Evolutionary conservation across 2,113 vertebrate species (phyloP).

Genomic region (Alosa alosa): DNA sequence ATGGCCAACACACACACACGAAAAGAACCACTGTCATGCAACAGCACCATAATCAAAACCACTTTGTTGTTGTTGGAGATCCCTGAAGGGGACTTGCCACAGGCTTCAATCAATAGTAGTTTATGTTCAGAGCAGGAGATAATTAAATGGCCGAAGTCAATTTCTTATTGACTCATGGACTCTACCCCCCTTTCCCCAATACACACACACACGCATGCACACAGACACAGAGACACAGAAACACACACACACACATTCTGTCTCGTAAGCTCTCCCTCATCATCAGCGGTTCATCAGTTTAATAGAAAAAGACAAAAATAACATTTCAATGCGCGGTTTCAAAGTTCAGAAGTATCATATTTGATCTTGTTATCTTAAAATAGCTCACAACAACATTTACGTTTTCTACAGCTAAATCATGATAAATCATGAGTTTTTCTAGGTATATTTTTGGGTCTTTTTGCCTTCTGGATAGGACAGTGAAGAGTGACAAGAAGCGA

Average conservation of each 20-base stretch:
- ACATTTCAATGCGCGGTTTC: not conserved
- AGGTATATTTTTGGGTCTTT: too few relatives aligned
- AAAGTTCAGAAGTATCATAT: not conserved
- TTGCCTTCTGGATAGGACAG: too few relatives aligned
- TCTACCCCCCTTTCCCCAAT: not conserved
- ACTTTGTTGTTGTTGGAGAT: conserved; percentile 5
- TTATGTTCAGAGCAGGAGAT: conserved; percentile 13
- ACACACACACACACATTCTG: not conserved
- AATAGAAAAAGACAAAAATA: too few relatives aligned
- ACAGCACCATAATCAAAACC: conserved; percentile 6
- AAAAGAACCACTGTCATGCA: not conserved
- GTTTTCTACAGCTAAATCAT: not conserved
- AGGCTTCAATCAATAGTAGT: conserved; percentile 10
- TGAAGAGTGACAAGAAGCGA: too few relatives aligned
- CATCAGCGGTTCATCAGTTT: not conserved
- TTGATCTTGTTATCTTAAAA: not conserved
- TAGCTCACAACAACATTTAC: not conserved
- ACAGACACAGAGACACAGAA: not conserved
- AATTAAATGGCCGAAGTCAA: conserved; percentile 11
- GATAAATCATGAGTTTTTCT: not conserved
- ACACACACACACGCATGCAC: conserved; percentile 7
- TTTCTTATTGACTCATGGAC: not conserved
- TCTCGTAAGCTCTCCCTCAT: not conserved
- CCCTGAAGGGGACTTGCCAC: not conserved
- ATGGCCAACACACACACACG: not conserved